Percentiles rank a stretch among this genome's conserved stretches.
Evolutionary conservation across 2,797 vertebrate genomes (phyloP).

Genomic region (Pseudochromis fuscus): DNA sequence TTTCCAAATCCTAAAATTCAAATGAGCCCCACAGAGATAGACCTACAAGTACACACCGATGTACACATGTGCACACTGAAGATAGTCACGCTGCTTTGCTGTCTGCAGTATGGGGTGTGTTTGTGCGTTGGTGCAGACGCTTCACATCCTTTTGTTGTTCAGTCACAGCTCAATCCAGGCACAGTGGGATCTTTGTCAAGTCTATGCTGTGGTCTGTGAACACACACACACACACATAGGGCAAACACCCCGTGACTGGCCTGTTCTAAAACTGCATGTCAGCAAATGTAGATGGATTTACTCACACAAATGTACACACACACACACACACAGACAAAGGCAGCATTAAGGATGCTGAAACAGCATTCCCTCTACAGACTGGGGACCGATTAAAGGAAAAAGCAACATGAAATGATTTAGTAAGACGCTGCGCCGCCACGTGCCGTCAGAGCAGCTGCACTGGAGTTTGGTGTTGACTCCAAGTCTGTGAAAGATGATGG

Average conservation of each 20-base stretch:
- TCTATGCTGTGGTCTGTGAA: neutral
- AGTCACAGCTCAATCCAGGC: slow-evolving; percentile 16
- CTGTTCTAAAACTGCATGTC: slow-evolving; percentile 52
- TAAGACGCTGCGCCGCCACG: too few species aligned
- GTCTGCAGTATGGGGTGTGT: neutral
- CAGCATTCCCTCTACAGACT: slow-evolving; percentile 28
- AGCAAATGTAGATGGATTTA: slow-evolving; percentile 36
- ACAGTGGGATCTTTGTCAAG: slow-evolving; percentile 23
- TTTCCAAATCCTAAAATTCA: too few species aligned
- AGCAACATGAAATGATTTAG: too few species aligned
- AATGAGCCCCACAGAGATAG: too few species aligned
- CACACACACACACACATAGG: slow-evolving; percentile 16
- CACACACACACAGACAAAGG: slow-evolving; percentile 11
- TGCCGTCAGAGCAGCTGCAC: too few species aligned
- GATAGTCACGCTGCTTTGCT: neutral
- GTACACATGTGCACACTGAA: too few species aligned
- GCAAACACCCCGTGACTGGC: slow-evolving; percentile 15
- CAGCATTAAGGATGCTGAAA: slow-evolving; percentile 36
- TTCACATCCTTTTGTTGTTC: slow-evolving; percentile 45
- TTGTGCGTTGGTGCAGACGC: slow-evolving; percentile 18
- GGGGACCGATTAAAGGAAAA: too few species aligned
- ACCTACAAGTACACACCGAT: too few species aligned
- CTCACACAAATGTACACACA: neutral
- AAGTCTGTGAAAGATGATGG: too few species aligned
- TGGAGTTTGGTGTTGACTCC: too few species aligned